Base-by-base conservation (phyloP, 2,797 vertebrate genomes). In the Allochrocebus solatus region DNA sequence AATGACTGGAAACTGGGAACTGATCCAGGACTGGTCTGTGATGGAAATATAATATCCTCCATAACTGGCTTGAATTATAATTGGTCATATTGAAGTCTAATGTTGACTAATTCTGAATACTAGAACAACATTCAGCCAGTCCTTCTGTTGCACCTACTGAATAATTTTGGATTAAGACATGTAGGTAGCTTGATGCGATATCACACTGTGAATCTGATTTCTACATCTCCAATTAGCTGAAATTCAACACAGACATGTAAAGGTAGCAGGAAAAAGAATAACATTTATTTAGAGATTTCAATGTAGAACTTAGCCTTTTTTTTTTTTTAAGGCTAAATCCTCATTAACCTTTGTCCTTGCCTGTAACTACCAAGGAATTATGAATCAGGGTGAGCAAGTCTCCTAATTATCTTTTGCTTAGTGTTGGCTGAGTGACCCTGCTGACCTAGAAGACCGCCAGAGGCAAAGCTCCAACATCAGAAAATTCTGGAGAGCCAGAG, bases 1-100 rank as follows among this genome's bases (percentile, higher is more conserved):
- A 91, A 48, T 89, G 90, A 85, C 88, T 95, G 17, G 80, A 97
- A 96, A 97, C 97, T 97, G 97, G 97, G 97, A 98, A 92, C 67
- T 33, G 64, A 96, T 97, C 97, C 98, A 98, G 92, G 75, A 64
- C 50, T 94, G 76, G 82, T 89, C 57, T 96, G 59, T 81, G 86
- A 96, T 93, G 53, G 89, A 96, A 96, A 97, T 83, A 96, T 76
- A 95, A 97, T 96, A 81, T 86, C 53, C 97, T 86, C 85, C 46
- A 82, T 95, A 96, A 92, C 88, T 83, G 78, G 79, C 82, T 96
- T 96, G 85, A 93, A 91, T 97, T 93, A 75, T 95, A 97, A 98
- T 97, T 93, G 95, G 74, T 92, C 76, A 61, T 93, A 93, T 95
- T 91, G 96, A 96, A 89, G 50, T 81, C 79, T 93, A 93, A 84